A percentile compares a stretch with the other conserved stretches of the same genome.
Conservation (phyloP, 2,113 vertebrate species). For the Phyllopteryx taeniolatus region DNA sequence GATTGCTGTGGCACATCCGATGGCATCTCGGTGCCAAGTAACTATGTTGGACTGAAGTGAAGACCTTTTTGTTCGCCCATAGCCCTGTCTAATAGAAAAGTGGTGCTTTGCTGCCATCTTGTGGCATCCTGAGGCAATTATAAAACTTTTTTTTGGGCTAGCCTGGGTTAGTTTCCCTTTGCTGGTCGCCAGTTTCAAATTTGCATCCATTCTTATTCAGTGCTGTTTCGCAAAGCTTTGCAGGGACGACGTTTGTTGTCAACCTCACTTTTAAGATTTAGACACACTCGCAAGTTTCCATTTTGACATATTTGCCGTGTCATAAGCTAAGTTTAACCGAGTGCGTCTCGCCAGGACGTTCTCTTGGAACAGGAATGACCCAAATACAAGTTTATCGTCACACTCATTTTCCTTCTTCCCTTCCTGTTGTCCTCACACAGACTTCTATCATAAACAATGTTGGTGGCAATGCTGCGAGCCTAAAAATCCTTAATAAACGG, state of each 20-base stretch:
- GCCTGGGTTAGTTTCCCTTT: background rate
- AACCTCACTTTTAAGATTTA: background rate
- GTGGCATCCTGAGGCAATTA: too few species aligned
- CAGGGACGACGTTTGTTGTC: background rate
- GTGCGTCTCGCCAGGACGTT: too few species aligned
- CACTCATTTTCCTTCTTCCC: constrained; percentile 11
- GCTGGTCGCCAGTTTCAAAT: background rate
- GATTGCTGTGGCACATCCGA: background rate
- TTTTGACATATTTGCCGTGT: background rate
- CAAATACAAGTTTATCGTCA: background rate
- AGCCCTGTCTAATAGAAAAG: background rate
- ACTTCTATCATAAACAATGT: constrained; percentile 33
- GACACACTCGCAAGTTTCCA: background rate
- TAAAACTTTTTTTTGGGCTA: too few species aligned
- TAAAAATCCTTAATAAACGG: constrained; percentile 54
- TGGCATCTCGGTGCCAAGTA: background rate
- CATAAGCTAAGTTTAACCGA: background rate
- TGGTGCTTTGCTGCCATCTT: background rate
- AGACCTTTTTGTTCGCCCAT: background rate
- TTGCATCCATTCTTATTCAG: background rate
- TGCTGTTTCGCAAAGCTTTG: background rate
- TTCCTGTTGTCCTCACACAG: background rate
- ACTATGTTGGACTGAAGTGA: too few species aligned
- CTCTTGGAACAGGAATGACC: background rate
- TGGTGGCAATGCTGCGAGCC: background rate